Base-by-base conservation (phyloP, 2,797 vertebrate genomes). In the Bradypodion ventrale region DNA sequence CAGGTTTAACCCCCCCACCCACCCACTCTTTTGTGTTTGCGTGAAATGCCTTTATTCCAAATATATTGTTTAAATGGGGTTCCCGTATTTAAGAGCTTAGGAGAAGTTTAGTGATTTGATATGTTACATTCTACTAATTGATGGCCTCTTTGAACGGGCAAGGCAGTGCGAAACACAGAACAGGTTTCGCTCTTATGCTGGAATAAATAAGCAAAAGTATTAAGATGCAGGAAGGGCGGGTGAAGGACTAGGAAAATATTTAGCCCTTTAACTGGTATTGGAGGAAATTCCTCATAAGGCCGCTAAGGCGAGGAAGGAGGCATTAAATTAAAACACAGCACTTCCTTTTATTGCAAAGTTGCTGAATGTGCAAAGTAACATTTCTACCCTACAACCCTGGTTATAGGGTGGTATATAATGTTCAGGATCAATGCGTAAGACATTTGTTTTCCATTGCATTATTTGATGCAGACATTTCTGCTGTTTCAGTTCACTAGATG, bases 221-320 rank as follows among this genome's bases (percentile, higher is more conserved):
- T 29, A 23, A 5, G 8, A 49, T 37, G 56, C 21, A 73, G 75
- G 66, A 77, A 60, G 49, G 37, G 66, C 27, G 56, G 66, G 40
- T 35, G 37, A 2, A 23, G 23, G 56, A 69, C 12, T 56, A 13
- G 68, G 56, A 44, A 84, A 60, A 44, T 62, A n/a, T 44, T 72
- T 78, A 62, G 56, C 59, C 42, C 15, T 59, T 21, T 42, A 37
- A 1, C n/a, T 27, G 59, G 25, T 4, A 35, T 66, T 44, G 60
- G 32, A 78, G 66, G 83, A 37, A 80, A 72, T 78, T 49, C 56
- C n/a, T 84, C 49, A n/a, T 27, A 9, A 72, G 44, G 56, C n/a
- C n/a, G n/a, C 40, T 29, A 84, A 84, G 75, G 56, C 37, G 42
- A 72, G 15, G 69, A 27, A 49, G 56, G 37, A 27, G 40, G 46